A percentile compares a stretch with the other conserved stretches of the same genome.
phyloP scores from a whole-genome alignment of 2,888 invertebrate genomes.

The Augochlorella aurata region DNA sequence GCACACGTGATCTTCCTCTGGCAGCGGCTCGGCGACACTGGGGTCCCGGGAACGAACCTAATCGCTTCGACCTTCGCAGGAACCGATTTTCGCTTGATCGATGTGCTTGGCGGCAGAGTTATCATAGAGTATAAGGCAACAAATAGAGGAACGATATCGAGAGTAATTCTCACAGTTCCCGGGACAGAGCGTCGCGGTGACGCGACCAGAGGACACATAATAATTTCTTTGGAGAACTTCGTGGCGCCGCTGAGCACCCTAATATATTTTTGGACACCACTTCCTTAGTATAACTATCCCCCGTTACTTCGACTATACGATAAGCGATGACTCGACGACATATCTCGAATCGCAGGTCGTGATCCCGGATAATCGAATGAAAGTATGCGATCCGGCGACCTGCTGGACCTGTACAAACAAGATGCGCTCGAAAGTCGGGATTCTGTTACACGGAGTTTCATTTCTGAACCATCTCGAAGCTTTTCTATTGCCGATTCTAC shows the following conservation, averaged over 20 bases:
- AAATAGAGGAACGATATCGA: background rate
- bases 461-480: background rate
- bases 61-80: background rate
- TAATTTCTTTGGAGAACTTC: conserved; percentile 24
- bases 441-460: background rate
- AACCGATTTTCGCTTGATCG: conserved; percentile 2
- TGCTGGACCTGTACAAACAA: background rate
- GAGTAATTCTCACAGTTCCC: background rate
- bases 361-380: background rate
- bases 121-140: background rate
- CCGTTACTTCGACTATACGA: conserved; percentile 23
- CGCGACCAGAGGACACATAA: background rate
- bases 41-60: conserved; percentile 4
- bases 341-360: conserved; percentile 25
- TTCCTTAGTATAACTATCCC: conserved; percentile 48
- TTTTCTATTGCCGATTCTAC: background rate
- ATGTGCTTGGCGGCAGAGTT: conserved; percentile 11
- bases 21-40: background rate
- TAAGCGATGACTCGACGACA: conserved; percentile 23
- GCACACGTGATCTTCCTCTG: background rate
- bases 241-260: conserved; percentile 52
- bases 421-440: conserved; percentile 1
- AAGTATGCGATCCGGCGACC: background rate
- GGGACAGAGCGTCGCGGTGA: background rate
- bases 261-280: conserved; percentile 65